Evolutionary conservation across 2,797 vertebrate species (phyloP).

Genomic region (Alcedo quadribrachys): DNA sequence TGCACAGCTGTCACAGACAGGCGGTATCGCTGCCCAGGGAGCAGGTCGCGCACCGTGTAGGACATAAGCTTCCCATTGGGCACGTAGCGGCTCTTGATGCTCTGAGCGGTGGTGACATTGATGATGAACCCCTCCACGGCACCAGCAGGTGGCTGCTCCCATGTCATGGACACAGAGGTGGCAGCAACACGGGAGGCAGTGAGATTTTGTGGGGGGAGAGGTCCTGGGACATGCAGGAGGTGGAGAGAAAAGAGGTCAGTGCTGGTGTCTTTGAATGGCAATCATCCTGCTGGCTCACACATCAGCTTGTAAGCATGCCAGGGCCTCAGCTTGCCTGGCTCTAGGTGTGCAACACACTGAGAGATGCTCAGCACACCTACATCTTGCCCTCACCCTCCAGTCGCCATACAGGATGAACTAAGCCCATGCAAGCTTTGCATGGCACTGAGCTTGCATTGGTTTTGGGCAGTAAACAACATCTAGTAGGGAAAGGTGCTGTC

Average conservation of each 20-base stretch:
- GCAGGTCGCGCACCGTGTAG: slow-evolving; percentile 89
- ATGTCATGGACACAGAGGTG: slow-evolving; percentile 87
- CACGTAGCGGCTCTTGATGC: slow-evolving; percentile 91
- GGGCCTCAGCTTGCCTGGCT: background rate
- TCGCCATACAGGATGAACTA: background rate
- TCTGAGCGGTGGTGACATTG: slow-evolving; percentile 90
- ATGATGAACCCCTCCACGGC: slow-evolving; percentile 90
- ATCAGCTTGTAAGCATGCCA: fast-evolving
- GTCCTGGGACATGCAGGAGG: slow-evolving; percentile 76
- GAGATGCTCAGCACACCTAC: fast-evolving
- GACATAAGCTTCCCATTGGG: slow-evolving; percentile 85
- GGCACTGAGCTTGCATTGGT: background rate
- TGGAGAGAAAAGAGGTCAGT: background rate
- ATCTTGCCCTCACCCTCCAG: background rate
- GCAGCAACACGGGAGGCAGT: slow-evolving; percentile 85
- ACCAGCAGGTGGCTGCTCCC: slow-evolving; percentile 80
- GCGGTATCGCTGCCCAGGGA: slow-evolving; percentile 86
- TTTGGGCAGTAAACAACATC: background rate
- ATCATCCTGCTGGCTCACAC: fast-evolving
- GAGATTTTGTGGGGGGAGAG: slow-evolving; percentile 91
- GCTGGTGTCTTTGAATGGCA: fast-evolving
- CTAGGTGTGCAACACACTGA: background rate
- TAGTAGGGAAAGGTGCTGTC: background rate
- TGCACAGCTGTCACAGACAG: slow-evolving; percentile 86
- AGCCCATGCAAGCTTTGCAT: fast-evolving